These are phyloP conservation scores for Nasonovia ribisnigri DNA, from an alignment of 2,888 invertebrate species.

Conservation along the genomic window DNA sequence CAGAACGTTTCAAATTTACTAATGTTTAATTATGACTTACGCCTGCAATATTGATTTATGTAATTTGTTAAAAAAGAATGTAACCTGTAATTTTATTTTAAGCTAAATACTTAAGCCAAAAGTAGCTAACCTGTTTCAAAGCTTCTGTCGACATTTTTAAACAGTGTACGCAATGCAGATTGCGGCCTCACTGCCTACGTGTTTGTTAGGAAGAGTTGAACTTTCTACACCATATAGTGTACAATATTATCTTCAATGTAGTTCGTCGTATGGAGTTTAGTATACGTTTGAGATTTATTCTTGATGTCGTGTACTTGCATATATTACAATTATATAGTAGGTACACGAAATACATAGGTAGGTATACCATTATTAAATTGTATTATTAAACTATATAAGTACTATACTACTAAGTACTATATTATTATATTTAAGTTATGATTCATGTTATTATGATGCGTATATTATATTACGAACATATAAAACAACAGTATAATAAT, in stretches of 20 bases:
- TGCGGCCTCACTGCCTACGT: background rate
- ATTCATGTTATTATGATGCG: background rate
- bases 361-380: background rate
- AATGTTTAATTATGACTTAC: background rate
- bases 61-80: background rate
- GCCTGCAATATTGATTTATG: background rate
- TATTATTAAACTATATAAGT: background rate
- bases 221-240: background rate
- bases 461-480: too few species aligned
- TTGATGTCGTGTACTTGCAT: background rate
- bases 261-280: background rate
- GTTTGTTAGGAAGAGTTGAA: background rate
- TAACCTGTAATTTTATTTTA: background rate
- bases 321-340: background rate
- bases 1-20: background rate
- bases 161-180: background rate
- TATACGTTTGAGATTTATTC: background rate
- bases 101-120: background rate
- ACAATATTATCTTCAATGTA: background rate
- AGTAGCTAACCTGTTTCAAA: conserved; percentile 16
- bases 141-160: background rate
- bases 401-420: background rate
- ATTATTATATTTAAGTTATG: background rate
- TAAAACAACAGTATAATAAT: too few species aligned
- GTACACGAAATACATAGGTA: background rate